These are phyloP conservation scores for Trichogramma dendrolimi DNA, from an alignment of 2,888 invertebrate genomes.

Conservation along the genomic window DNA sequence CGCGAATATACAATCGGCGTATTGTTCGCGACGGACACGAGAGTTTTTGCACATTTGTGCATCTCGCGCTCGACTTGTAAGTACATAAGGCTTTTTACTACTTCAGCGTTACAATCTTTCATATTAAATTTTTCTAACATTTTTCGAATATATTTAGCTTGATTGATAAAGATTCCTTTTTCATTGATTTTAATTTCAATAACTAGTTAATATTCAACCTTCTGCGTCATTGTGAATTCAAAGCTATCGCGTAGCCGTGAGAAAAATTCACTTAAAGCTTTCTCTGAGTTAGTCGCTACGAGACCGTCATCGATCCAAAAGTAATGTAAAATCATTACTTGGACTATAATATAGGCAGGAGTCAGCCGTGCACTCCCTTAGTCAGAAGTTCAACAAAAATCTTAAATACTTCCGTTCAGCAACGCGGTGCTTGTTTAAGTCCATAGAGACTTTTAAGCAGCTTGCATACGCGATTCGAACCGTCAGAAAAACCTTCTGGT, in stretches of 20 bases:
- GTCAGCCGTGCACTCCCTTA: constrained; percentile 29
- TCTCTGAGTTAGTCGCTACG: background rate
- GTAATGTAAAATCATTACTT: background rate
- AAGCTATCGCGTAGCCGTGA: background rate
- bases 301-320: constrained; percentile 22
- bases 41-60: too few species aligned
- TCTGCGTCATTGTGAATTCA: background rate
- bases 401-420: constrained; percentile 33
- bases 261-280: background rate
- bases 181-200: constrained; percentile 9
- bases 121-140: constrained; percentile 26
- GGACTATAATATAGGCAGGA: constrained; percentile 29
- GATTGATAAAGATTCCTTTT: constrained; percentile 25
- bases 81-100: too few species aligned
- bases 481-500: constrained; percentile 32
- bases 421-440: constrained; percentile 35
- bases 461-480: constrained; percentile 28
- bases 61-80: too few species aligned
- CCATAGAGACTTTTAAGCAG: constrained; percentile 37
- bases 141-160: constrained; percentile 17
- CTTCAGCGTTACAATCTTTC: constrained; percentile 30
- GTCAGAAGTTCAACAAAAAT: constrained; percentile 24
- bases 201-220: constrained; percentile 15
- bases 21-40: too few species aligned
- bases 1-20: too few species aligned